These are phyloP conservation scores for Macrosiphum euphorbiae DNA, from an alignment of 2,888 invertebrate species.

Conservation along the genomic window DNA sequence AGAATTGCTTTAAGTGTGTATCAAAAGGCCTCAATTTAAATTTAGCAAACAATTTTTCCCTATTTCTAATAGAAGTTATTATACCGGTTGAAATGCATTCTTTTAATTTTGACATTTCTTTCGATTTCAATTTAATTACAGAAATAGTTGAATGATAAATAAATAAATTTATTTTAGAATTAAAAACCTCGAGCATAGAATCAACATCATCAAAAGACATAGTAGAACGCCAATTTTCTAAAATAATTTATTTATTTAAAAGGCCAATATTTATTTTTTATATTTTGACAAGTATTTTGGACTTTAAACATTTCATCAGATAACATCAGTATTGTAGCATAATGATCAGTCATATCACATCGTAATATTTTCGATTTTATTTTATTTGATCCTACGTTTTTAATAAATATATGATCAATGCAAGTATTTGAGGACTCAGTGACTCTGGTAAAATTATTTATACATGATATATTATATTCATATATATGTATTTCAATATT, in stretches of 20 bases:
- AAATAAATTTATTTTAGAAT: background rate
- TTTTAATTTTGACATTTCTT: background rate
- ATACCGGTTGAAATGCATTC: background rate
- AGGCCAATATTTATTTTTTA: background rate
- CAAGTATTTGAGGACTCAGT: too few species aligned
- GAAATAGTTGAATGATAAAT: too few species aligned
- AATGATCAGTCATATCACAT: too few species aligned
- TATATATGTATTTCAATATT: too few species aligned
- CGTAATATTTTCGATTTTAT: too few species aligned
- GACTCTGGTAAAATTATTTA: too few species aligned
- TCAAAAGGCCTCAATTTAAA: background rate
- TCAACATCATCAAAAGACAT: background rate
- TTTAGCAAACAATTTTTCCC: background rate
- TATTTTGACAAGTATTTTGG: background rate
- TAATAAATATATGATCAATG: too few species aligned
- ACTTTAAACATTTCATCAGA: too few species aligned
- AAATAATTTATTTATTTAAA: too few species aligned
- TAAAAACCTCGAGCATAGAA: background rate
- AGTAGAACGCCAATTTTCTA: background rate
- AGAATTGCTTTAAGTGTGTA: background rate
- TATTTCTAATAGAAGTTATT: background rate
- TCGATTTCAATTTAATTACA: background rate
- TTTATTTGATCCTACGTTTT: too few species aligned
- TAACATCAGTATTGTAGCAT: too few species aligned
- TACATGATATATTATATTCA: too few species aligned